Percentiles rank a stretch among this genome's conserved stretches.
These are phyloP conservation scores for Apantesis nais DNA, from an alignment of 2,888 invertebrate genomes.

Conservation along the genomic window DNA sequence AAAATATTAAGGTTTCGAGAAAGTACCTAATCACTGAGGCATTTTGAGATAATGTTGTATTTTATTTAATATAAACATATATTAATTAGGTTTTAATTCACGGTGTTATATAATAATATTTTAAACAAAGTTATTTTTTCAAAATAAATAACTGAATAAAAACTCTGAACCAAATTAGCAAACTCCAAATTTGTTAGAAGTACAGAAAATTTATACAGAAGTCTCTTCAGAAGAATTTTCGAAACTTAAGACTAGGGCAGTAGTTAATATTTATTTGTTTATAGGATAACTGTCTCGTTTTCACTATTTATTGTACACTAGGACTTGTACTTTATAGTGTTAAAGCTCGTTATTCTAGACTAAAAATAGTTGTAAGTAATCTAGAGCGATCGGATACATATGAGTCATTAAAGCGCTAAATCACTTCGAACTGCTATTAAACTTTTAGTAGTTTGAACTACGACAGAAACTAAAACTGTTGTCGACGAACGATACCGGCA, in stretches of 20 bases:
- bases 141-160: neutral
- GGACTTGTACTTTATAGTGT: too few species aligned
- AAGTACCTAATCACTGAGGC: too few species aligned
- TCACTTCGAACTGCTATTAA: conserved; percentile 9
- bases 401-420: conserved; percentile 9
- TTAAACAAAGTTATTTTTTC: neutral
- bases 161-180: neutral
- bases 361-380: conserved; percentile 10
- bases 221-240: neutral
- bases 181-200: neutral
- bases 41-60: too few species aligned
- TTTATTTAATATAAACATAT: too few species aligned
- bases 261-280: neutral
- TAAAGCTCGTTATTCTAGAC: neutral
- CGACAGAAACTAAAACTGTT: neutral
- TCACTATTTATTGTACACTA: too few species aligned
- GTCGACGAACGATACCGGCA: neutral
- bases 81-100: too few species aligned
- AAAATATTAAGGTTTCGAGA: too few species aligned
- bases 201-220: neutral
- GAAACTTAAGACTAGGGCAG: neutral
- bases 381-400: conserved; percentile 1
- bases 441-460: conserved; percentile 11
- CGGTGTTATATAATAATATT: too few species aligned
- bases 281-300: too few species aligned